Conservation (phyloP, 2,113 vertebrate genomes). For the Zosterops lateralis region DNA sequence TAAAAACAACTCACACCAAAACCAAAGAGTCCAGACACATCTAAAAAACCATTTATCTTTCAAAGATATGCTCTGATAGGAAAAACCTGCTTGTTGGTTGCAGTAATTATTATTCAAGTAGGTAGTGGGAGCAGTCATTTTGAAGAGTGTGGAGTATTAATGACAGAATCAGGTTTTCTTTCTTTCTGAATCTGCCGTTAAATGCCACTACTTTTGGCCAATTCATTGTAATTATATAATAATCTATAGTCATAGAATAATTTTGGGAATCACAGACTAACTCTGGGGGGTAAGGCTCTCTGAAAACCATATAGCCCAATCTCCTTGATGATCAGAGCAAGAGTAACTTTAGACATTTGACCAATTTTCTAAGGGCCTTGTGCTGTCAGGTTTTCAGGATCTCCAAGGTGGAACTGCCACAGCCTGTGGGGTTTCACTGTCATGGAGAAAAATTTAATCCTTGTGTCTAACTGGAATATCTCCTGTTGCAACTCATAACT, state of each 20-base stretch:
- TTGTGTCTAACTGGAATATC: background rate
- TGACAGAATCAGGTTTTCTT: background rate
- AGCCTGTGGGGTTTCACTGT: background rate
- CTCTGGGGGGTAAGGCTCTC: background rate
- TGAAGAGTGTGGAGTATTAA: background rate
- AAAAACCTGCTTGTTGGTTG: constrained; percentile 34
- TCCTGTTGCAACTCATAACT: background rate
- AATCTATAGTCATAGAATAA: background rate
- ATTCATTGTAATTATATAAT: background rate
- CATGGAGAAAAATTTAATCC: background rate
- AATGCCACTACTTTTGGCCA: background rate
- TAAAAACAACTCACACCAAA: background rate
- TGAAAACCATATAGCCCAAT: background rate
- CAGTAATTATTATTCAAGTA: background rate
- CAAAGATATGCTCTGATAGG: background rate
- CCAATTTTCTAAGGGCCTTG: background rate
- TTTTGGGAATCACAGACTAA: background rate
- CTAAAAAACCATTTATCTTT: background rate
- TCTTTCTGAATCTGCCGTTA: background rate
- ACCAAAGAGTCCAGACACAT: background rate
- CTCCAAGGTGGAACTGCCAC: background rate
- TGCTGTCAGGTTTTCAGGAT: background rate
- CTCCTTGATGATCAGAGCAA: background rate
- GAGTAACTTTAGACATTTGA: background rate
- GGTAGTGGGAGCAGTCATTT: background rate